These are phyloP conservation scores for Harpalus rufipes DNA, from an alignment of 2,888 invertebrate species.

Conservation along the genomic window DNA sequence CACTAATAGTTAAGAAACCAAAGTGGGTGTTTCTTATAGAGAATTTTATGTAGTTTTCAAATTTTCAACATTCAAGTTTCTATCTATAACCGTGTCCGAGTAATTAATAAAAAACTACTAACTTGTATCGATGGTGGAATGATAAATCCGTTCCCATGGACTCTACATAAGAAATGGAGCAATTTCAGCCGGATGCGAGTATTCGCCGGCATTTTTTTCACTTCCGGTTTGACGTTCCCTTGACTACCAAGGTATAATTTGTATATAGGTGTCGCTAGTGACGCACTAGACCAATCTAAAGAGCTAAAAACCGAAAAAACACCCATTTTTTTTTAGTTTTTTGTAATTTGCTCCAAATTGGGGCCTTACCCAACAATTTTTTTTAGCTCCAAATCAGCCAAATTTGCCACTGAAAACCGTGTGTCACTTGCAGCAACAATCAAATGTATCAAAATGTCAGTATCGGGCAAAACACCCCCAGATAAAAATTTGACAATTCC, in stretches of 20 bases:
- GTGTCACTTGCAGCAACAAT: conserved; percentile 94
- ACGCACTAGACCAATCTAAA: conserved; percentile 87
- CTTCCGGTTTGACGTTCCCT: conserved; percentile 80
- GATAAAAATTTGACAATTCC: conserved; percentile 91
- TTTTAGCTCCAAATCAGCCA: conserved; percentile 91
- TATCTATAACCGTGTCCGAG: no score
- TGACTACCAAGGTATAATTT: conserved; percentile 87
- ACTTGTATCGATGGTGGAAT: conserved; percentile 91
- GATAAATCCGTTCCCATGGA: conserved; percentile 85
- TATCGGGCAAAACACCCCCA: conserved; percentile 86
- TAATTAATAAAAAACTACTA: conserved; percentile 57
- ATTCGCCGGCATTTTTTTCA: conserved; percentile 88
- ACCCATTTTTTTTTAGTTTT: not conserved
- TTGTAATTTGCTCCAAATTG: not conserved
- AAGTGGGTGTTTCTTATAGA: no score
- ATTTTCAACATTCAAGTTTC: no score
- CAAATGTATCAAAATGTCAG: conserved; percentile 86
- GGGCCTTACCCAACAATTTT: conserved; percentile 83
- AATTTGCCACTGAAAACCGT: conserved; percentile 91
- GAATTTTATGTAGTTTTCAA: no score
- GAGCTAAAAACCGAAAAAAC: conserved; percentile 78
- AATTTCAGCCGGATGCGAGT: conserved; percentile 91
- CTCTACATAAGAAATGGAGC: conserved; percentile 88
- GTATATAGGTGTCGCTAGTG: conserved; percentile 87
- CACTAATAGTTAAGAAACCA: no score